Base-by-base conservation (phyloP, 1,140 invertebrate species). In the Aleiodes sp. region DNA sequence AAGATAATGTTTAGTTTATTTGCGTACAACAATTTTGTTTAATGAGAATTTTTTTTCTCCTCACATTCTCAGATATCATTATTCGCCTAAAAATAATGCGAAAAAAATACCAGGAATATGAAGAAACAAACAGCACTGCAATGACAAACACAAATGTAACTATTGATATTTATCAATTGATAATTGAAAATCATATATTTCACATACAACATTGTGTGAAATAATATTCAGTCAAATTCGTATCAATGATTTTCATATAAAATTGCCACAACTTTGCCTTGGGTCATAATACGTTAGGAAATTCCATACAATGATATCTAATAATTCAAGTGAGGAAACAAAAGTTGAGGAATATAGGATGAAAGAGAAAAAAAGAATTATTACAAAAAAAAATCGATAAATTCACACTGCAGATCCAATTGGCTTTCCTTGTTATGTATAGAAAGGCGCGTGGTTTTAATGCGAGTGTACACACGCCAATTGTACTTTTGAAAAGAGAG, bases 361-460 rank as follows among this genome's bases (percentile, higher is more conserved):
- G 6, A 41, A 41, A 41, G n/a, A n/a, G n/a, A n/a, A n/a, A n/a
- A n/a, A n/a, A n/a, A n/a, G n/a, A 41, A 41, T 8, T 41, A 8
- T 6, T 41, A 19, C 31, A n/a, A n/a, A 52, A 52, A 52, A 52
- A 52, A 52, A 24, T 52, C 19, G 21, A 52, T 52, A 52, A 52
- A 52, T 52, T 52, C 16, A 52, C 46, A 52, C 46, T 24, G 3
- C 19, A 2, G 46, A 52, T 52, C 4, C 16, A 52, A 52, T 52
- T 52, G 46, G 46, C 8, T 52, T 52, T 52, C 19, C 1, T n/a
- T 2, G 21, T 2, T 52, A 9, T 24, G 19, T 16, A 21, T 24
- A 52, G 46, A 52, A 52, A 52, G 46, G 46, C 46, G 46, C 46
- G 46, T 52, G 46, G 46, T 52, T 52, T n/a, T 52, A 52, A 52